Evolutionary conservation across 2,113 vertebrate species (phyloP).

Genomic region (Bombycilla garrulus): DNA sequence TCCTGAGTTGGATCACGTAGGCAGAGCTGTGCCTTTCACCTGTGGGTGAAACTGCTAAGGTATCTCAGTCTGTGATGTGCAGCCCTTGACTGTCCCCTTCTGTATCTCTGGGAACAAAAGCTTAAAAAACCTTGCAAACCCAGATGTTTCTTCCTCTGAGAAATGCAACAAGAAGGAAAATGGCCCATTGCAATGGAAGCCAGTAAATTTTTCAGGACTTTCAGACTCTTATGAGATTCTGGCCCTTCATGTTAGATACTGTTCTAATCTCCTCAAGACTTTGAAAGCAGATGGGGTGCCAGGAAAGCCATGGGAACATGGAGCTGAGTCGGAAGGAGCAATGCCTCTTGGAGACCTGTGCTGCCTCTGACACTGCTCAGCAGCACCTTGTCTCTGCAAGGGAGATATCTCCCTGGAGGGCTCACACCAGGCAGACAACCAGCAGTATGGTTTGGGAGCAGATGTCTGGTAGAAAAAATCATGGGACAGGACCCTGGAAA

Average conservation of each 20-base stretch:
- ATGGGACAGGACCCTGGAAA: background rate
- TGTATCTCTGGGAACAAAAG: background rate
- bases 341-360: accelerated
- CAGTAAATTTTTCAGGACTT: background rate
- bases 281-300: background rate
- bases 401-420: background rate
- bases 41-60: accelerated
- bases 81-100: background rate
- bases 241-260: background rate
- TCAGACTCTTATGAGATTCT: background rate
- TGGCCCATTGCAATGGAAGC: background rate
- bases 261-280: background rate
- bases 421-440: background rate
- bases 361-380: background rate
- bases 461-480: background rate
- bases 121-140: background rate
- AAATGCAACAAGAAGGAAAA: background rate
- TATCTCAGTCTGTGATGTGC: background rate
- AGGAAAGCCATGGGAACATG: background rate
- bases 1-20: background rate
- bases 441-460: background rate
- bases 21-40: background rate
- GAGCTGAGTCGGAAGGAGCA: background rate
- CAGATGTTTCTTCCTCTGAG: background rate
- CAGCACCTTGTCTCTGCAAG: background rate